These are phyloP conservation scores for Todiramphus saurophagus DNA, from an alignment of 2,113 vertebrate species.

Conservation along the genomic window DNA sequence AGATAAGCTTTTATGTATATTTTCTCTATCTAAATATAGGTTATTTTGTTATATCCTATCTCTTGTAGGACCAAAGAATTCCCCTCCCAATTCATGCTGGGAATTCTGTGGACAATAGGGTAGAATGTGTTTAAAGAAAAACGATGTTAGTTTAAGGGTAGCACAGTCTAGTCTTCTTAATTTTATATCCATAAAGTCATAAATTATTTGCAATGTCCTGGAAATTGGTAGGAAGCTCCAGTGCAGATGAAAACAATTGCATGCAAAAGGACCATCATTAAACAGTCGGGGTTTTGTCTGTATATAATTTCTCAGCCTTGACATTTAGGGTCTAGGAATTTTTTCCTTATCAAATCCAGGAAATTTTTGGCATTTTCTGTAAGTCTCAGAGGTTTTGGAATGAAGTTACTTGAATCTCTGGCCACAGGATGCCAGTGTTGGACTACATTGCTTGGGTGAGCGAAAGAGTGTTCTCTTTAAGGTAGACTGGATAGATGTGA, in stretches of 20 bases:
- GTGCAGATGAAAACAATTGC: background rate
- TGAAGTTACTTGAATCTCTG: conserved; percentile 53
- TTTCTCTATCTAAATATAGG: background rate
- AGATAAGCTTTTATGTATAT: background rate
- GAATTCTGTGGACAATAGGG: background rate
- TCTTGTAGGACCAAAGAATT: background rate
- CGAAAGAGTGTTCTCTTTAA: conserved; percentile 54
- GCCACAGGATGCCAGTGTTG: conserved; percentile 83
- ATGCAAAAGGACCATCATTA: background rate
- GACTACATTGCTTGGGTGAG: conserved; percentile 44
- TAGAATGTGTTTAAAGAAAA: background rate
- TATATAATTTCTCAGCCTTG: conserved; percentile 1
- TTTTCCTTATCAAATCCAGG: background rate
- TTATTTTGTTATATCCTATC: background rate
- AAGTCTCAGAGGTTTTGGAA: background rate
- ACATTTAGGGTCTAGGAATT: background rate
- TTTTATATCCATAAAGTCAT: background rate
- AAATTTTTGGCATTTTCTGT: conserved; percentile 4
- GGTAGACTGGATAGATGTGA: conserved; percentile 21
- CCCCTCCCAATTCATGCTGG: background rate
- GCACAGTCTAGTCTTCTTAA: background rate
- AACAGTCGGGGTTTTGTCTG: background rate
- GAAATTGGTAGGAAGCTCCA: background rate
- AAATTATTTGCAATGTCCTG: background rate
- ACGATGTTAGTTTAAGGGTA: background rate